A percentile compares a stretch with the other conserved stretches of the same genome.
These are phyloP conservation scores for Dyspetes luteomarginatus DNA, from an alignment of 2,888 invertebrate species.

Conservation along the genomic window DNA sequence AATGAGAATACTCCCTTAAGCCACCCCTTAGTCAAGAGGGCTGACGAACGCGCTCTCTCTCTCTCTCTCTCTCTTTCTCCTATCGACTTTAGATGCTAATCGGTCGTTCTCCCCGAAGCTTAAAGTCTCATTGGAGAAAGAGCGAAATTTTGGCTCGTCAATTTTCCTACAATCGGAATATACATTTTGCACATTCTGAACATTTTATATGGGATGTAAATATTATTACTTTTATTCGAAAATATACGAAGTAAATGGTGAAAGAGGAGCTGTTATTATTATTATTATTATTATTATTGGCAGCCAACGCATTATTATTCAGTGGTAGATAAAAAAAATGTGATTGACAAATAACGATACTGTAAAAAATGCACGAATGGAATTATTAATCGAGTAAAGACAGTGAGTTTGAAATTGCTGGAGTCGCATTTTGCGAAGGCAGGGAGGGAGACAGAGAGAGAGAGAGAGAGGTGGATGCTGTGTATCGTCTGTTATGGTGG, in stretches of 20 bases:
- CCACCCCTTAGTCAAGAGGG: not conserved
- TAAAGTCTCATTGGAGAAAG: not conserved
- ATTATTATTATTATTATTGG: too few relatives aligned
- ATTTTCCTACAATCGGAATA: not conserved
- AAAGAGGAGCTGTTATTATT: too few relatives aligned
- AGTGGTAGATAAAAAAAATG: too few relatives aligned
- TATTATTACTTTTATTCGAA: too few relatives aligned
- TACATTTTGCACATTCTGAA: not conserved
- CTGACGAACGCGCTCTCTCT: not conserved
- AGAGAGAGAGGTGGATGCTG: constrained; percentile 30
- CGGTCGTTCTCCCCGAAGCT: constrained; percentile 17
- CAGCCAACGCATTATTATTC: too few relatives aligned
- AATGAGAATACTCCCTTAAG: constrained; percentile 45
- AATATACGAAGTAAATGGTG: too few relatives aligned
- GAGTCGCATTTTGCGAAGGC: not conserved
- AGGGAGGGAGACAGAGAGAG: too few relatives aligned
- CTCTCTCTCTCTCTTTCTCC: not conserved
- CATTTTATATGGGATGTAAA: not conserved
- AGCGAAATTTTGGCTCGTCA: not conserved
- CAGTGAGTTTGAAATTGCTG: too few relatives aligned
- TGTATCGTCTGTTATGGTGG: constrained; percentile 68
- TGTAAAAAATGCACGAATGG: not conserved
- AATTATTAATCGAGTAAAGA: too few relatives aligned
- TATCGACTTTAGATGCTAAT: constrained; percentile 26
- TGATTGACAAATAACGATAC: too few relatives aligned